Conservation (phyloP, 2,797 vertebrate genomes). For the Hyperoplus immaculatus region DNA sequence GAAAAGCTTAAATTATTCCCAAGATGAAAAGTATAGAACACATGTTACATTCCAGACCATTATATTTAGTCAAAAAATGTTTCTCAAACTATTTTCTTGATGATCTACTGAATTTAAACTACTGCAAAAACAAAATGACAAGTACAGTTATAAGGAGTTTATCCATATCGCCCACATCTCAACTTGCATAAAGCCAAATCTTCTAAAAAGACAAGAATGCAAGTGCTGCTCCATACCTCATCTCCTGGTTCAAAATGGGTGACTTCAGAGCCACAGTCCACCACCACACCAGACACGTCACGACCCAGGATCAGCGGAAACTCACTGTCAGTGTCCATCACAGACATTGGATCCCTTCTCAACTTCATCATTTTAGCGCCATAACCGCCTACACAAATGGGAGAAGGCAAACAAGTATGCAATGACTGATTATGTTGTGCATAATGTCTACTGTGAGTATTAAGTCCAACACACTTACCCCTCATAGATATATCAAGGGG, state of each 20-base stretch:
- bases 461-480: slow-evolving; percentile 88
- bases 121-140: background rate
- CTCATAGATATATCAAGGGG: slow-evolving; percentile 94
- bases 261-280: slow-evolving; percentile 93
- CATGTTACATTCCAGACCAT: background rate
- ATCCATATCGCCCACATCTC: background rate
- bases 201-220: background rate
- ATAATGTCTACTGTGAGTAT: background rate
- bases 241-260: slow-evolving; percentile 91
- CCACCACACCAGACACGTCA: slow-evolving; percentile 92
- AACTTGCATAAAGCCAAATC: background rate
- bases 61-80: background rate
- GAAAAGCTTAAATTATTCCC: background rate
- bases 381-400: slow-evolving; percentile 88
- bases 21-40: background rate
- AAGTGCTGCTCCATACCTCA: slow-evolving; percentile 82
- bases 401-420: background rate
- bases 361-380: slow-evolving; percentile 89
- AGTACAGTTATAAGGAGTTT: background rate
- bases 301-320: slow-evolving; percentile 93
- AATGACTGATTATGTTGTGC: background rate
- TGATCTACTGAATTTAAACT: background rate
- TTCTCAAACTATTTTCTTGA: background rate
- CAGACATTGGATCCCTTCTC: slow-evolving; percentile 87
- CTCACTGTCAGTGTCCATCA: slow-evolving; percentile 79